These are phyloP conservation scores for Euclidia mi DNA, from an alignment of 2,888 invertebrate species.

Conservation along the genomic window DNA sequence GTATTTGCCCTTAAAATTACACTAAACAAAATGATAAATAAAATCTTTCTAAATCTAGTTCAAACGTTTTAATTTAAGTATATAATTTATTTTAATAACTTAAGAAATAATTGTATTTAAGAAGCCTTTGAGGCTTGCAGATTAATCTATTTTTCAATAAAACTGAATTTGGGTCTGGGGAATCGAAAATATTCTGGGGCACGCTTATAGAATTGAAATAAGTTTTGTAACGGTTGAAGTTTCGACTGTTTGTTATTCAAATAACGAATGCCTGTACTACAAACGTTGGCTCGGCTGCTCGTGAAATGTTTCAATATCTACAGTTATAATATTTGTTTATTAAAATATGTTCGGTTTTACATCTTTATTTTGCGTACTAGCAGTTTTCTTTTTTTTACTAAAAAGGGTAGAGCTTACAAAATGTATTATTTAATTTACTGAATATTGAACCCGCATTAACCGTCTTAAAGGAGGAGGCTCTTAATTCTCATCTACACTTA, in stretches of 20 bases:
- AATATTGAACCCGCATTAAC: too few species aligned
- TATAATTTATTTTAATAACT: constrained; percentile 14
- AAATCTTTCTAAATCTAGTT: constrained; percentile 7
- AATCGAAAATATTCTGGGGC: constrained; percentile 25
- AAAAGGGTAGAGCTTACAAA: too few species aligned
- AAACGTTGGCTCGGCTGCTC: constrained; percentile 5
- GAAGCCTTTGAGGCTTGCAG: constrained; percentile 35
- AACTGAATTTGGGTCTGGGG: constrained; percentile 37
- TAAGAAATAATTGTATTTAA: constrained; percentile 44
- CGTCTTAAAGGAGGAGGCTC: too few species aligned
- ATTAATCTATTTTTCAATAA: constrained; percentile 61
- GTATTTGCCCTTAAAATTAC: too few species aligned
- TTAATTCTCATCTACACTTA: too few species aligned
- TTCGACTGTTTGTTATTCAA: constrained; percentile 43
- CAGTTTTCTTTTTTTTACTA: too few species aligned
- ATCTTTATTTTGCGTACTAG: not conserved
- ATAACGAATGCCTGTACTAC: constrained; percentile 18
- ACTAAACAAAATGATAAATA: not conserved
- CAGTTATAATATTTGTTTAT: not conserved
- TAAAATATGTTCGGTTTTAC: not conserved
- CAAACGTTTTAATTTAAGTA: constrained; percentile 5
- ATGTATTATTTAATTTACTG: too few species aligned
- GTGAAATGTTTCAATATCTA: not conserved
- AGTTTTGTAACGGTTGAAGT: constrained; percentile 34
- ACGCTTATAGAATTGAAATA: constrained; percentile 54